Evolutionary conservation across 1,140 invertebrate genomes (phyloP).

Genomic region (Lysiphlebus fabarum): DNA sequence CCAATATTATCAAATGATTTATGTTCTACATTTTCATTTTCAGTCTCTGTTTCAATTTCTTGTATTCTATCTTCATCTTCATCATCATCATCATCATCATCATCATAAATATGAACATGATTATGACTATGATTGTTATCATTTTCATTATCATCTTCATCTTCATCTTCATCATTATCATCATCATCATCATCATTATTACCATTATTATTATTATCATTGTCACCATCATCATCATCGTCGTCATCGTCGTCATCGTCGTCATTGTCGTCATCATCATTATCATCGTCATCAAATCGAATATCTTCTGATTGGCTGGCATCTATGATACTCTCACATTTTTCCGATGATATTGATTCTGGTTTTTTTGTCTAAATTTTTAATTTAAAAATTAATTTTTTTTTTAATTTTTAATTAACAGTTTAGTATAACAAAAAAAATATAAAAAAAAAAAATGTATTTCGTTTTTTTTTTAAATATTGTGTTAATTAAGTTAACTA

Average conservation of each 20-base stretch:
- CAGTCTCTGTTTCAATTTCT: constrained; percentile 18
- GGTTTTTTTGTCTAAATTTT: constrained; percentile 46
- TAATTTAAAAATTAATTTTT: too few species aligned
- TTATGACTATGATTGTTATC: too few species aligned
- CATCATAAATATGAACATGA: too few species aligned
- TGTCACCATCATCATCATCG: constrained; percentile 25
- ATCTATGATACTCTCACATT: constrained; percentile 45
- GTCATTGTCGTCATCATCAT: constrained; percentile 13
- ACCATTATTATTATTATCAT: background rate
- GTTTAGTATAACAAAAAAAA: too few species aligned
- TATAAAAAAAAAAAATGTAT: too few species aligned
- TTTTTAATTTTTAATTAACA: too few species aligned
- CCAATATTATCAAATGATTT: constrained; percentile 54
- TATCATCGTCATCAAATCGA: constrained; percentile 34
- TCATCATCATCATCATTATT: constrained; percentile 25
- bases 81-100: constrained; percentile 10
- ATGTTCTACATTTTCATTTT: constrained; percentile 41
- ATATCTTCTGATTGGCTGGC: constrained; percentile 29
- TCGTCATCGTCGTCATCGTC: constrained; percentile 13
- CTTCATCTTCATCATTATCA: constrained; percentile 10
- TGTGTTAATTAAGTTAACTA: too few species aligned
- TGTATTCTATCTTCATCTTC: constrained; percentile 25
- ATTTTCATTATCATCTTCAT: constrained; percentile 24
- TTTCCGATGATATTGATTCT: constrained; percentile 50
- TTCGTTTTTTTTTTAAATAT: too few species aligned